phyloP scores from a whole-genome alignment of 1,140 invertebrate genomes.

The Zelostemma sp. region DNA sequence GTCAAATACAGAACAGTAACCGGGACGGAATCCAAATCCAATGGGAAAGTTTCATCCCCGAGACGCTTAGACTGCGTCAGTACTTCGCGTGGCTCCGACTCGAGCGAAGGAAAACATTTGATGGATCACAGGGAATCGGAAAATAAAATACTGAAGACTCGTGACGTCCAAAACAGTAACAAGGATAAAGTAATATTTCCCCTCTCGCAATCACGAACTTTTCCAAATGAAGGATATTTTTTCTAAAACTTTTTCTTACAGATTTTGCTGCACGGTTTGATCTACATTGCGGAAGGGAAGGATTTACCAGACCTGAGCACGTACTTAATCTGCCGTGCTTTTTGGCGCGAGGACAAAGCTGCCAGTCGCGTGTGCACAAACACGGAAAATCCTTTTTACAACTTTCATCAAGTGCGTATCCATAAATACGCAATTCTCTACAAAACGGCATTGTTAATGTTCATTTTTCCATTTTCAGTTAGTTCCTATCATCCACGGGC shows the following conservation, averaged over 20 bases:
- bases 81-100: slow-evolving; percentile 32
- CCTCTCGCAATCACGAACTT: not conserved
- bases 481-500: slow-evolving; percentile 72
- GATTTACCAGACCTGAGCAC: slow-evolving; percentile 61
- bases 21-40: slow-evolving; percentile 52
- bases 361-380: slow-evolving; percentile 64
- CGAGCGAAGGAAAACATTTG: slow-evolving; percentile 29
- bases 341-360: slow-evolving; percentile 68
- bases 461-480: slow-evolving; percentile 57
- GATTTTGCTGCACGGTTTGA: slow-evolving; percentile 68
- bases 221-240: slow-evolving; percentile 22
- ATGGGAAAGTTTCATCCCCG: slow-evolving; percentile 32
- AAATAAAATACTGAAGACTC: slow-evolving; percentile 43
- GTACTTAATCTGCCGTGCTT: slow-evolving; percentile 70
- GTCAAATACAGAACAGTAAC: slow-evolving; percentile 48
- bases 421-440: slow-evolving; percentile 5
- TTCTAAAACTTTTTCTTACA: slow-evolving; percentile 38
- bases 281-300: slow-evolving; percentile 69
- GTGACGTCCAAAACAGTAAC: slow-evolving; percentile 28
- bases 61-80: slow-evolving; percentile 33
- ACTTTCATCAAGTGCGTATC: slow-evolving; percentile 69
- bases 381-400: slow-evolving; percentile 67
- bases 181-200: slow-evolving; percentile 51
- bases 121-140: slow-evolving; percentile 36
- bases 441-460: not conserved